Base-by-base conservation (phyloP, 2,113 vertebrate genomes). In the Poeciliopsis prolifica region DNA sequence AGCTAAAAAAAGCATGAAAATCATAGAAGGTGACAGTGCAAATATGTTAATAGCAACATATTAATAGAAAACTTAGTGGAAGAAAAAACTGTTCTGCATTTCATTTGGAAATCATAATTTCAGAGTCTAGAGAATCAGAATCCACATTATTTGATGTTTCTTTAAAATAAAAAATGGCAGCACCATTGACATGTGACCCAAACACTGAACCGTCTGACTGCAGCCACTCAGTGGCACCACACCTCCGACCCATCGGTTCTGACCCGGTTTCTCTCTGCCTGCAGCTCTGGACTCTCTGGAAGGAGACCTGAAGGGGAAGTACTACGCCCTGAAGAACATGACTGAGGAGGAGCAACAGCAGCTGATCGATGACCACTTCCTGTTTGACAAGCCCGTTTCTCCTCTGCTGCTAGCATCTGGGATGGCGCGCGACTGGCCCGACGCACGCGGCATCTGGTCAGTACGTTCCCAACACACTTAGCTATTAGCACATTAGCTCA, bases 351-450 rank as follows among this genome's bases (percentile, higher is more conserved):
- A 98, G 84, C 97, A 98, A 89, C 97, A 98, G 93, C 96, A 97
- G 93, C 95, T 98, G 68, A 98, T 98, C 40, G 97, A 98, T 82
- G 97, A 98, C 91, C 97, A 98, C 94, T 98, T 98, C 92, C 93
- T 98, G 81, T 98, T 98, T 58, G 97, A 98, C 89, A 98, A 98
- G 87, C 97, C 97, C 0, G 96, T 98, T 68, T 98, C 97, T 80
- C 97, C 97, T 3, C 93, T 98, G 75, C 95, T 98, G 40, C 91
- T 98, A 92, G 96, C 97, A 8, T 97, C 97, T 29, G 97, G 97
- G 58, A 98, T 98, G 97, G 96, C 93, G 77, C 94, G 97, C 9
- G 97, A 98, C 69, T 98, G 97, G 97, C 97, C 97, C 1, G 97
- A 98, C 74, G 97, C 92, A 76, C 95, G 97, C 1, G 97, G 97